A percentile compares a stretch with the other conserved stretches of the same genome.
phyloP scores from a whole-genome alignment of 2,888 invertebrate genomes.

The Steinernema scapterisci region DNA sequence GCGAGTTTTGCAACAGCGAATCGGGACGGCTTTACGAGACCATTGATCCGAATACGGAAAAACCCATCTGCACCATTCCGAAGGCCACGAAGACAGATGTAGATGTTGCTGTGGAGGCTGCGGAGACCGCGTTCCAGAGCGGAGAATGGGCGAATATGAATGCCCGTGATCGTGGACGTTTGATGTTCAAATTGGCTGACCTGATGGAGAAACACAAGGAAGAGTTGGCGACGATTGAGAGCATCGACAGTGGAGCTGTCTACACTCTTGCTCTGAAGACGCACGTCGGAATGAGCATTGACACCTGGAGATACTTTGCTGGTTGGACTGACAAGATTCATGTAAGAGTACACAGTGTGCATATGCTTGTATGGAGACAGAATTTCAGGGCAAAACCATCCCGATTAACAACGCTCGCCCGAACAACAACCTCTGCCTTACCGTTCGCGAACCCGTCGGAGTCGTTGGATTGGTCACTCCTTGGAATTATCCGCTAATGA shows the following conservation, averaged over 20 bases:
- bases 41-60: conserved; percentile 85
- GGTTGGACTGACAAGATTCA: conserved; percentile 94
- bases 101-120: conserved; percentile 84
- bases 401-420: conserved; percentile 90
- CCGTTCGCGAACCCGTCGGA: conserved; percentile 86
- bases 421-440: conserved; percentile 84
- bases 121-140: conserved; percentile 73
- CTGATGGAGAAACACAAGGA: conserved; percentile 92
- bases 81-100: conserved; percentile 79
- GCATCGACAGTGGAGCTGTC: conserved; percentile 91
- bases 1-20: conserved; percentile 80
- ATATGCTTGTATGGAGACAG: too few relatives aligned
- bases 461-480: conserved; percentile 89
- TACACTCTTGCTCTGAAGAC: conserved; percentile 94
- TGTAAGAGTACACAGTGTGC: too few relatives aligned
- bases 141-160: conserved; percentile 95
- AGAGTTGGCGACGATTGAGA: conserved; percentile 90
- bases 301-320: conserved; percentile 93
- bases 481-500: conserved; percentile 98
- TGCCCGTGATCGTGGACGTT: conserved; percentile 83
- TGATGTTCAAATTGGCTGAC: conserved; percentile 86
- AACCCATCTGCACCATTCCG: conserved; percentile 72
- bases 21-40: conserved; percentile 74
- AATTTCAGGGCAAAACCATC: conserved; percentile 78
- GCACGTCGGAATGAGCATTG: conserved; percentile 95